Base-by-base conservation (phyloP, 1,140 invertebrate species). In the Brachionus koreanus region DNA sequence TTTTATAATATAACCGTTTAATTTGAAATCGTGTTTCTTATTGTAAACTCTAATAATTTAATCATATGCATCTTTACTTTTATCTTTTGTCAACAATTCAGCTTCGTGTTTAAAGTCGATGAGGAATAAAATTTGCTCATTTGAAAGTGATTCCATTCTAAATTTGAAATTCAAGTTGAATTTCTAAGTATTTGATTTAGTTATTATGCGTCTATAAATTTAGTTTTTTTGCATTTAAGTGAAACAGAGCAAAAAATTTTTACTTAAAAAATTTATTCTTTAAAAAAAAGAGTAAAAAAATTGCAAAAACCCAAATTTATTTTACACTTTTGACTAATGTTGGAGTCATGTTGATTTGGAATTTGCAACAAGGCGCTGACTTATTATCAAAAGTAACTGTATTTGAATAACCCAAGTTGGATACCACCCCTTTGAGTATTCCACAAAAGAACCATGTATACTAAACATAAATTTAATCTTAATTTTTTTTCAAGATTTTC, bases 331-430 rank as follows among this genome's bases (percentile, higher is more conserved):
- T 33, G 13, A 57, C 35, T 57, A 25, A 3, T 9, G 67, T 19
- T 46, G 39, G 46, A 77, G 13, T 77, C 43, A 77, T 49, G 19
- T 77, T 77, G n/a, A 77, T 77, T 52, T 77, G 75, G 39, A 77
- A 77, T 57, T 77, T 79, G 33, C 76, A 57, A n/a, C 49, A 61
- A 61, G 76, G 76, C 4, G 57, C 7, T 23, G 49, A 33, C 35
- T 79, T 79, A 16, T 13, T 61, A 25, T 79, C 76, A 19, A 25
- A 33, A 33, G 49, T 79, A 0, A 79, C 37, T 9, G 29, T 39
- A 13, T 42, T 42, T 23, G 46, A 6, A 37, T 79, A 79, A 5
- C 76, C 76, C n/a, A 79, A 61, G 61, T 79, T 79, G 33, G 37
- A 16, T 10, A 79, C 10, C 12, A 43, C 49, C 3, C 76, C 76